These are phyloP conservation scores for Bombus balteatus DNA, from an alignment of 1,140 invertebrate genomes.

Conservation along the genomic window DNA sequence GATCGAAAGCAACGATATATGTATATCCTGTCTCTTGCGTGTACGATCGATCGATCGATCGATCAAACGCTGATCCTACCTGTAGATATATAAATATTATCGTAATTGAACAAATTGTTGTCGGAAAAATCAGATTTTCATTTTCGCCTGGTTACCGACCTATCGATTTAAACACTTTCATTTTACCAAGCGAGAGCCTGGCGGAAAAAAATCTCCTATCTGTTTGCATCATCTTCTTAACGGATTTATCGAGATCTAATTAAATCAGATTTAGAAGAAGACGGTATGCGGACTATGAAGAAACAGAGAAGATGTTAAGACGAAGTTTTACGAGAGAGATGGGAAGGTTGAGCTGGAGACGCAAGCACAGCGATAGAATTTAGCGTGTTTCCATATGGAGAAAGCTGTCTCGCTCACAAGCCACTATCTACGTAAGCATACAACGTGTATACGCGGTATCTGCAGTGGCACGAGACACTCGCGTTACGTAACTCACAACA, in stretches of 20 bases:
- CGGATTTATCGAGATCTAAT: too few species aligned
- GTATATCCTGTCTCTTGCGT: background rate
- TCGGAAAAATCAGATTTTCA: too few species aligned
- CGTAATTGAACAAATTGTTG: too few species aligned
- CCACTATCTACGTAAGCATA: slow-evolving; percentile 55
- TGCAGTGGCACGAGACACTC: slow-evolving; percentile 63
- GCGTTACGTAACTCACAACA: slow-evolving; percentile 64
- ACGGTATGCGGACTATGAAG: background rate
- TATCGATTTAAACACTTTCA: background rate
- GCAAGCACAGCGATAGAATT: slow-evolving; percentile 44
- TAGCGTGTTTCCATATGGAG: slow-evolving; percentile 69
- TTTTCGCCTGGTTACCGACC: background rate
- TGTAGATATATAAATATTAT: too few species aligned
- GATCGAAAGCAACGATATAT: slow-evolving; percentile 29
- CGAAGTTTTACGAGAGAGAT: background rate
- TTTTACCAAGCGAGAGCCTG: background rate
- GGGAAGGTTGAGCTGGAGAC: slow-evolving; percentile 1
- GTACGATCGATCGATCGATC: background rate
- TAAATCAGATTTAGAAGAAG: background rate
- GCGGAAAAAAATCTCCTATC: background rate
- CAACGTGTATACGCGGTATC: slow-evolving; percentile 46
- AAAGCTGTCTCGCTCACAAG: slow-evolving; percentile 62
- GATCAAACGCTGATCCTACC: too few species aligned
- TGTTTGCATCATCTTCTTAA: background rate
- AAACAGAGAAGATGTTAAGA: background rate